Evolutionary conservation across 1,140 invertebrate genomes (phyloP), one percentile per base, ranked within the genome.

Genomic region (Battus philenor): DNA sequence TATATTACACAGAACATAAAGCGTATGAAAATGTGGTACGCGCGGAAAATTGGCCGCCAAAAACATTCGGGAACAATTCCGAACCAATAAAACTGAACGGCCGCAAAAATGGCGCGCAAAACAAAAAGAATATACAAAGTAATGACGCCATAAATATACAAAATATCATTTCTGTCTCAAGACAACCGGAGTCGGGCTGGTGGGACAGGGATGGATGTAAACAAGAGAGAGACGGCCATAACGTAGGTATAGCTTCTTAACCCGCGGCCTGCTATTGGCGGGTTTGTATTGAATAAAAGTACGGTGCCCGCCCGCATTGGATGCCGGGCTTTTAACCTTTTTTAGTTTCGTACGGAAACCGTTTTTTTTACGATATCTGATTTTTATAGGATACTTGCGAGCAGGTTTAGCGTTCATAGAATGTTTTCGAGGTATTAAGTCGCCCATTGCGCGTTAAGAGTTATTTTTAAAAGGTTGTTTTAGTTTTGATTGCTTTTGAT

Each of bases 231-330:
- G 69, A 68, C 46, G 34, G 49, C 24, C 26, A 38, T 54, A 57
- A 20, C 29, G 33, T 24, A 48, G 44, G 48, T 57, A 54, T 54
- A 55, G 39, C 68, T 61, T 76, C 68, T 76, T 71, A 58, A 56
- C 68, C 57, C 27, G 45, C 30, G 45, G 10, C 2, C 30, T 59
- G 67, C 62, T 63, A 76, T 76, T 76, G 73, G 73, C 33, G 62
- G 60, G 61, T 68, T 69, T 67, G 69, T 73, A 73, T 73, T 66
- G 69, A 64, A 63, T 71, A 73, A 76, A 75, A 73, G 54, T 65
- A 59, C 62, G 47, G 50, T 50, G 38, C 54, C 39, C 32, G 29
- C 33, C 39, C 48, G 50, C 56, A 76, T 76, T 76, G 73, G 73
- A 49, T 36, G 54, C 31, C 36, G 47, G 15, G 45, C 27, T 59